Percentiles rank a stretch among this genome's conserved stretches.
Evolutionary conservation across 2,888 invertebrate genomes (phyloP).

Genomic region (Vannuccia rotundouncinata): DNA sequence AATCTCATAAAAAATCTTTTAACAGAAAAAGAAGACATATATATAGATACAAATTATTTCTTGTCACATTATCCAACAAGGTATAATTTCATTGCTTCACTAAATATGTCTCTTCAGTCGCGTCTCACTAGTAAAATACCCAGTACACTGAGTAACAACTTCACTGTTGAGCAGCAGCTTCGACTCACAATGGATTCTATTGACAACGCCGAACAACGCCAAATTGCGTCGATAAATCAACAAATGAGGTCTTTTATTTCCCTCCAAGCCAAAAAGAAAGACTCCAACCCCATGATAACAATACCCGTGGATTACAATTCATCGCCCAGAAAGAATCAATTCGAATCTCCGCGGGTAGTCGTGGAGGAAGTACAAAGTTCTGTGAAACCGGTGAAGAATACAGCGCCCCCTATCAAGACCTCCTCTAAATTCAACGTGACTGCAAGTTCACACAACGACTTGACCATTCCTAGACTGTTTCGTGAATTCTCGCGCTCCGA

Average conservation of each 20-base stretch:
- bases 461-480: not conserved
- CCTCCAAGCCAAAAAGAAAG: not conserved
- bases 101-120: not conserved
- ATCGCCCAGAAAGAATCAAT: not conserved
- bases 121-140: not conserved
- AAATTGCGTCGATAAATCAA: not conserved
- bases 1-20: too few species aligned
- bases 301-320: not conserved
- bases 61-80: too few species aligned
- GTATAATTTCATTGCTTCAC: too few species aligned
- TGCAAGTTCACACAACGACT: not conserved
- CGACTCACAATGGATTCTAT: not conserved
- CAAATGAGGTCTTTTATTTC: not conserved
- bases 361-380: not conserved
- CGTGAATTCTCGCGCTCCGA: not conserved
- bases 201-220: not conserved
- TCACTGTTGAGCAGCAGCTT: not conserved
- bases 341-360: not conserved
- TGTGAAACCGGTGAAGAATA: not conserved
- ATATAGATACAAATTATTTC: too few species aligned
- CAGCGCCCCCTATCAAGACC: not conserved
- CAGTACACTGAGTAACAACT: not conserved
- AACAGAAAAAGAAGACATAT: too few species aligned
- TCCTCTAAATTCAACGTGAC: not conserved
- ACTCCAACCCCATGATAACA: not conserved